Conservation (phyloP, 2,113 vertebrate species). For the Emydocephalus ijimae region DNA sequence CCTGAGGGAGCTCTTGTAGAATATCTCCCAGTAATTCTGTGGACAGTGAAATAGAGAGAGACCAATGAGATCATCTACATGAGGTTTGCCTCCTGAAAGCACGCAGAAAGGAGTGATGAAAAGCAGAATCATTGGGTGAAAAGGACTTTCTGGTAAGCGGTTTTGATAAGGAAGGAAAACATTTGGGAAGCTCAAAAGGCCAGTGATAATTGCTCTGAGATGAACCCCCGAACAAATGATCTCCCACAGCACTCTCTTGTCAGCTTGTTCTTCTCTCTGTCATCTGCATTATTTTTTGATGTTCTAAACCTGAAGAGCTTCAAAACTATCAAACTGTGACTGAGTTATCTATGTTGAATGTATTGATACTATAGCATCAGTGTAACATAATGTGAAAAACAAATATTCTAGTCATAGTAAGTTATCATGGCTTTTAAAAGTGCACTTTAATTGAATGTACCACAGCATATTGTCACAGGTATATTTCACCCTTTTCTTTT, state of each 20-base stretch:
- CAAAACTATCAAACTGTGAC: neutral
- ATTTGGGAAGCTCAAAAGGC: neutral
- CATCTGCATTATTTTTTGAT: neutral
- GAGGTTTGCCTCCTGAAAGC: neutral
- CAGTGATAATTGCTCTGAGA: neutral
- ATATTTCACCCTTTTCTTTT: no score
- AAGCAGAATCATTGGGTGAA: neutral
- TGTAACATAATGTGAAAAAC: slow-evolving; percentile 39
- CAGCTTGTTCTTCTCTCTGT: no score
- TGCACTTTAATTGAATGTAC: neutral
- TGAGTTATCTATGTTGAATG: slow-evolving; percentile 4
- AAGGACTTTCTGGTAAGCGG: neutral
- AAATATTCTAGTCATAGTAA: slow-evolving; percentile 51
- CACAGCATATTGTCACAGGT: neutral
- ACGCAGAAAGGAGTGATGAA: neutral
- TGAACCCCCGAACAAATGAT: neutral
- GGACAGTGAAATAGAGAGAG: neutral
- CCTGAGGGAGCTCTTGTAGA: slow-evolving; percentile 86
- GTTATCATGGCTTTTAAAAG: slow-evolving; percentile 5
- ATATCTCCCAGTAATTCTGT: slow-evolving; percentile 83
- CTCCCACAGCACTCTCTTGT: no score
- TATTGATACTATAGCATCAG: slow-evolving; percentile 11
- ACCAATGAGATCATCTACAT: neutral
- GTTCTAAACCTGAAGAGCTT: neutral
- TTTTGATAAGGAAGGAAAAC: neutral